phyloP scores from a whole-genome alignment of 2,797 vertebrate genomes.

The Pipistrellus pygmaeus region DNA sequence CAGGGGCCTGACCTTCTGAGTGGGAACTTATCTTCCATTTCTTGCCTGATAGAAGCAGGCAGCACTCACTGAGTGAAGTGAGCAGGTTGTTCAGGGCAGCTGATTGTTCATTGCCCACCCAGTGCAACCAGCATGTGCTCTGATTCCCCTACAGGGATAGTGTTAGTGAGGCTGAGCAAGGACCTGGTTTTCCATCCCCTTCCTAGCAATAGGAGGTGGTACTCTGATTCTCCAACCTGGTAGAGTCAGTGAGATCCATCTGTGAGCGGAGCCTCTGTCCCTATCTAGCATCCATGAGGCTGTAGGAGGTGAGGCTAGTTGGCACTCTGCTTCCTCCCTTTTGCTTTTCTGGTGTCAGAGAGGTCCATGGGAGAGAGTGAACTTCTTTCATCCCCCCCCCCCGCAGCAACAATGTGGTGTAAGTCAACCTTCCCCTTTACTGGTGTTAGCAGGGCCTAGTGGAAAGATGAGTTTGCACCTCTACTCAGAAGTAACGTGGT shows the following conservation, averaged over 20 bases:
- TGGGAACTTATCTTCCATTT: neutral
- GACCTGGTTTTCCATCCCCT: neutral
- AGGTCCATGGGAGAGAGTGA: neutral
- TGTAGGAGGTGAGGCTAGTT: neutral
- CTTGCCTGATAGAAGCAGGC: neutral
- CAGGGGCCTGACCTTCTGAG: neutral
- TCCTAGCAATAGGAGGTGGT: neutral
- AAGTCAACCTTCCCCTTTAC: neutral
- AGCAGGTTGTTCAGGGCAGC: neutral
- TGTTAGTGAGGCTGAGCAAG: neutral
- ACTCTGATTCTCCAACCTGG: neutral
- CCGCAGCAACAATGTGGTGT: neutral
- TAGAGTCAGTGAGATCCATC: neutral
- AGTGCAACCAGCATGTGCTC: neutral
- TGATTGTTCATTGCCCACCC: neutral
- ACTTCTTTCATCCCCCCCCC: neutral
- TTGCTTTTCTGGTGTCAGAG: neutral
- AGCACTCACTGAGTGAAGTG: neutral
- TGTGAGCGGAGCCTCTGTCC: neutral
- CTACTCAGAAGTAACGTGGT: neutral
- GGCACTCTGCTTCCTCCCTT: neutral
- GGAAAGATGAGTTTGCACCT: neutral
- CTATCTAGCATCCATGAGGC: neutral
- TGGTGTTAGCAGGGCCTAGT: neutral
- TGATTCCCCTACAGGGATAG: neutral